Evolutionary conservation across 2,113 vertebrate species (phyloP), one percentile per base, ranked within the genome.

Genomic region (Delphinus delphis): DNA sequence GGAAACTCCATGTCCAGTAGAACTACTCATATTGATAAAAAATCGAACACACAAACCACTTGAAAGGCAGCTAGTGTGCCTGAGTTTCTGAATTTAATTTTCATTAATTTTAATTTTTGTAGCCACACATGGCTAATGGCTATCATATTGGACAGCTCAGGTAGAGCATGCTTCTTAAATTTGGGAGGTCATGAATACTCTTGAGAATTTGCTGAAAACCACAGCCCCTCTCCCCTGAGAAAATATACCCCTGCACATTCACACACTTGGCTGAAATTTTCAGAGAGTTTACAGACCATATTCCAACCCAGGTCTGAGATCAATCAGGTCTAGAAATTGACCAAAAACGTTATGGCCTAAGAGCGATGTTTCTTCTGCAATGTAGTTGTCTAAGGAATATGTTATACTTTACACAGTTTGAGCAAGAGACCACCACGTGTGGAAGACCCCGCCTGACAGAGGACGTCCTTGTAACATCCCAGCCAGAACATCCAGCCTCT

Each of bases 181-280:
- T 0, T 88, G n/a, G 31, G 55, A 70, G 28, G 21, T 67, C 82
- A 55, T 41, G 55, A 84, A 82, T 50, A 80, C 28, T 90, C 89
- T 26, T 88, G 47, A 93, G 62, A 91, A 79, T 74, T 68, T 60
- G 18, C 36, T 28, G 58, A 95, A 97, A 95, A 79, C 23, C 38
- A 89, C 0, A 1, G 44, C 28, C 33, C 9, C 11, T 60, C 60
- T 93, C 65, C 89, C 76, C 65, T 86, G 70, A 95, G 84, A 94
- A 96, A 74, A 95, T 23, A 63, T 6, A 90, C 4, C 25, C 53
- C 41, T 28, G n/a, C 8, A 71, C 12, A 76, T 12, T 87, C 50
- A 88, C 13, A 55, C 11, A 60, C 70, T 28, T 26, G 20, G 63
- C 50, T 92, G 33, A 96, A 77, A 33, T 73, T 86, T 94, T 90